A percentile compares a stretch with the other conserved stretches of the same genome.
These are phyloP conservation scores for Subanguina moxae DNA, from an alignment of 1,140 invertebrate species.

Conservation along the genomic window DNA sequence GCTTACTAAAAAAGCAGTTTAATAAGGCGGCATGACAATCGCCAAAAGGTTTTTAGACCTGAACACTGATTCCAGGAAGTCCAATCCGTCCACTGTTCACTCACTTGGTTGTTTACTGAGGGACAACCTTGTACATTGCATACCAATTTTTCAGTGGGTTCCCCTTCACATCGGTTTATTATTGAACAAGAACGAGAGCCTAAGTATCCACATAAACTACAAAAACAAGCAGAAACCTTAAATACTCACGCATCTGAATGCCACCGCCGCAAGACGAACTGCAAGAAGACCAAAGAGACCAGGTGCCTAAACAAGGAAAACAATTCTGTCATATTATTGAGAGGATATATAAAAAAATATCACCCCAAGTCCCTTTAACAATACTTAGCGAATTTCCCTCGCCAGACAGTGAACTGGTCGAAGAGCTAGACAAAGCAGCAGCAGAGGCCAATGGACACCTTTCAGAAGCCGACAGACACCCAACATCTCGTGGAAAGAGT, in stretches of 20 bases:
- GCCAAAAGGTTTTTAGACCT: conserved; percentile 30
- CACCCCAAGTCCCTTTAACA: conserved; percentile 40
- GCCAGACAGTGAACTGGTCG: conserved; percentile 11
- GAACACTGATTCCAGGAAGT: conserved; percentile 50
- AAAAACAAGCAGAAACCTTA: too few species aligned
- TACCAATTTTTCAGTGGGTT: conserved; percentile 35
- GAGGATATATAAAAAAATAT: not conserved
- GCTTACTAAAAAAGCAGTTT: conserved; percentile 39
- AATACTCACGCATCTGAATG: conserved; percentile 30
- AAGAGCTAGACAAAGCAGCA: conserved; percentile 18
- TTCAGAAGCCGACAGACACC: conserved; percentile 45
- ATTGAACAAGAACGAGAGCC: conserved; percentile 46
- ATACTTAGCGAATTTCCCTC: not conserved
- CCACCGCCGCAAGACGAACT: conserved; percentile 51
- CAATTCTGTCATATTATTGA: too few species aligned
- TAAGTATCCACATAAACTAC: too few species aligned
- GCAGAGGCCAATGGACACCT: conserved; percentile 39
- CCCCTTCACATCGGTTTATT: conserved; percentile 48
- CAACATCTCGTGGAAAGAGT: conserved; percentile 43
- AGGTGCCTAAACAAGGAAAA: conserved; percentile 25
- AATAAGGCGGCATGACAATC: conserved; percentile 10
- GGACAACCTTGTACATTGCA: conserved; percentile 51
- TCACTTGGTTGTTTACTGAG: conserved; percentile 2
- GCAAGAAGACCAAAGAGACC: conserved; percentile 49
- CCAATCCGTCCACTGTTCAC: conserved; percentile 56